Conservation (phyloP, 2,888 invertebrate genomes). For the Actias luna region DNA sequence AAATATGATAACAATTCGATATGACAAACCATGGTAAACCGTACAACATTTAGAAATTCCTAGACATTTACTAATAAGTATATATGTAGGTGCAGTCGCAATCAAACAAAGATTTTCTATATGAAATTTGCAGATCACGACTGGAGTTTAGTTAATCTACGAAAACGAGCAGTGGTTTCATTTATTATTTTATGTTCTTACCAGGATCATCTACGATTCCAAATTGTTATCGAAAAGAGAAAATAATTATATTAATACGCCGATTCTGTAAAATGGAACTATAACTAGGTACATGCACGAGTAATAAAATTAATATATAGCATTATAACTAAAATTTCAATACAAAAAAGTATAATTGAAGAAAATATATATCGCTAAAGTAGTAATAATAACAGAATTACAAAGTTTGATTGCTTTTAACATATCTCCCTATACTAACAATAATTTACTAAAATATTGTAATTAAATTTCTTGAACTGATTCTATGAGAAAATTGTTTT, state of each 20-base stretch:
- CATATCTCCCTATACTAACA: background rate
- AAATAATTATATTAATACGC: conserved; percentile 62
- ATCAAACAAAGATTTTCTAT: conserved; percentile 25
- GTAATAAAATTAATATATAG: conserved; percentile 3
- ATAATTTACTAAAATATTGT: background rate
- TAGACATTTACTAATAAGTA: conserved; percentile 31
- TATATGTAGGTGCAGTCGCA: conserved; percentile 52
- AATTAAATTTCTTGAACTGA: background rate
- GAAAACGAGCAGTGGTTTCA: conserved; percentile 47
- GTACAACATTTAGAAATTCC: conserved; percentile 28
- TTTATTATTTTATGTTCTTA: conserved; percentile 57
- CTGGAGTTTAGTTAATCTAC: conserved; percentile 49
- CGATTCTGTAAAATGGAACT: conserved; percentile 12
- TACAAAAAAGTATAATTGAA: background rate
- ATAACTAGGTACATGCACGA: conserved; percentile 10
- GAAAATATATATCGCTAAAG: background rate
- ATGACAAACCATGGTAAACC: conserved; percentile 39
- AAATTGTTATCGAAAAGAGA: conserved; percentile 75
- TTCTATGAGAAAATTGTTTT: background rate
- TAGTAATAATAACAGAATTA: background rate
- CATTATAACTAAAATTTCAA: background rate
- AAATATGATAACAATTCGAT: conserved; percentile 1
- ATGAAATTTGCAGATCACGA: conserved; percentile 31
- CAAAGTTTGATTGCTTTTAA: background rate
- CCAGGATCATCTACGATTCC: conserved; percentile 77